Conservation (phyloP, 2,113 vertebrate species). For the Scopus umbretta region DNA sequence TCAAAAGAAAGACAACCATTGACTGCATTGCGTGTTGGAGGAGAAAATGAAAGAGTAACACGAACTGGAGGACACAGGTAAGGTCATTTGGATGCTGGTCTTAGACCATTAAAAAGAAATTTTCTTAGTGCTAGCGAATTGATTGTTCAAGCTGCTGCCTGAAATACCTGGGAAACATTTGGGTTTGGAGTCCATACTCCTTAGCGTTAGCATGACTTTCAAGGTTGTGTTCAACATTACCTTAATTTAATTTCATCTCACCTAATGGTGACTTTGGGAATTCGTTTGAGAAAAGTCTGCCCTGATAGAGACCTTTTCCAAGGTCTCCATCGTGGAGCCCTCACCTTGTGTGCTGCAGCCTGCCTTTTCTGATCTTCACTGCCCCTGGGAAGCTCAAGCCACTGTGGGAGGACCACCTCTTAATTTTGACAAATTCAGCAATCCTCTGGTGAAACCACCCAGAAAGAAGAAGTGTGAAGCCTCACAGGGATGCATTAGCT, state of each 20-base stretch:
- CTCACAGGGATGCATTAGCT: not conserved
- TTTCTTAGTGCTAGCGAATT: not conserved
- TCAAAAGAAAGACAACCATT: not conserved
- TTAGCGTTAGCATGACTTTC: not conserved
- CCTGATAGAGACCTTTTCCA: not conserved
- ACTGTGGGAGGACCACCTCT: not conserved
- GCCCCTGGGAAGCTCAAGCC: not conserved
- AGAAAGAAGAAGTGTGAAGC: accelerated
- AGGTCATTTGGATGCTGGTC: not conserved
- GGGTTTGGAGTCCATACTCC: not conserved
- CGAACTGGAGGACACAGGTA: accelerated
- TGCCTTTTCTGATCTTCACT: not conserved
- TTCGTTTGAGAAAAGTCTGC: not conserved
- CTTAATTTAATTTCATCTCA: not conserved
- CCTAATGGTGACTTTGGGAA: not conserved
- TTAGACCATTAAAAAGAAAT: not conserved
- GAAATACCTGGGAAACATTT: not conserved
- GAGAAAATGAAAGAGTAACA: not conserved
- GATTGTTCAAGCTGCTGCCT: not conserved
- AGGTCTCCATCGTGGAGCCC: not conserved
- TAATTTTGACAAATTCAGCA: not conserved
- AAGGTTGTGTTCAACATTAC: not conserved
- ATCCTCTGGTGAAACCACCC: not conserved
- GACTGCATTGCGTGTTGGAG: not conserved
- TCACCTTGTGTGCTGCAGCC: not conserved